Conservation (phyloP, 2,113 vertebrate genomes). For the Dasyornis broadbenti region DNA sequence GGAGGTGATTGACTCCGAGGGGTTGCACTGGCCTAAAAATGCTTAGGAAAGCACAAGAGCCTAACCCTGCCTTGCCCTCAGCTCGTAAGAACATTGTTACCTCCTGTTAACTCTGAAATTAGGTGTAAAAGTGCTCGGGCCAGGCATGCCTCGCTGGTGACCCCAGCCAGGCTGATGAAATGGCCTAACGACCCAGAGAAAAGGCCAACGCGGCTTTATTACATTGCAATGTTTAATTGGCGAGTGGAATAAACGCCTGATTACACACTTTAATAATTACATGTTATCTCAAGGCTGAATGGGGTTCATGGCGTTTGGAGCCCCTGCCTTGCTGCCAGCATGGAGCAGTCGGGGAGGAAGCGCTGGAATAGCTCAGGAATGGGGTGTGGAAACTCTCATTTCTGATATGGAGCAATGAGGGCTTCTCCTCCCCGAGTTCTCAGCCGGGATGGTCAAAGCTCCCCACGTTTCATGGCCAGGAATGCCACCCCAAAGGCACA, state of each 20-base stretch:
- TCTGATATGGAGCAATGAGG: accelerated
- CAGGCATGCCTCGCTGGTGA: neutral
- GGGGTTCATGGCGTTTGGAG: neutral
- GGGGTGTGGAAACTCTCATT: accelerated
- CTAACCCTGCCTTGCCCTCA: neutral
- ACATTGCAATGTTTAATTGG: neutral
- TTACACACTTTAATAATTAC: neutral
- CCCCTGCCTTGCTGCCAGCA: neutral
- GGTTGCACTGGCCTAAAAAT: neutral
- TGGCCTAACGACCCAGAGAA: neutral
- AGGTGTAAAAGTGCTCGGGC: neutral
- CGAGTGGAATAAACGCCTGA: neutral
- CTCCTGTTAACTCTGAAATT: neutral
- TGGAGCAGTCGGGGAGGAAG: neutral
- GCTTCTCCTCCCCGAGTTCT: neutral
- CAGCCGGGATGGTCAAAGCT: neutral
- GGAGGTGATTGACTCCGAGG: neutral
- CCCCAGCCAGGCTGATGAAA: neutral
- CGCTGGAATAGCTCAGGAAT: neutral
- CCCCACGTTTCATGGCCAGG: accelerated
- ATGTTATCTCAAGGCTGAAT: neutral
- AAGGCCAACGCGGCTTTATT: neutral
- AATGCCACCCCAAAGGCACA: neutral
- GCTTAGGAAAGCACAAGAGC: neutral
- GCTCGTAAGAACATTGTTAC: neutral